Evolutionary conservation across 2,888 invertebrate species (phyloP).

Genomic region (Drosophila melanocephala): DNA sequence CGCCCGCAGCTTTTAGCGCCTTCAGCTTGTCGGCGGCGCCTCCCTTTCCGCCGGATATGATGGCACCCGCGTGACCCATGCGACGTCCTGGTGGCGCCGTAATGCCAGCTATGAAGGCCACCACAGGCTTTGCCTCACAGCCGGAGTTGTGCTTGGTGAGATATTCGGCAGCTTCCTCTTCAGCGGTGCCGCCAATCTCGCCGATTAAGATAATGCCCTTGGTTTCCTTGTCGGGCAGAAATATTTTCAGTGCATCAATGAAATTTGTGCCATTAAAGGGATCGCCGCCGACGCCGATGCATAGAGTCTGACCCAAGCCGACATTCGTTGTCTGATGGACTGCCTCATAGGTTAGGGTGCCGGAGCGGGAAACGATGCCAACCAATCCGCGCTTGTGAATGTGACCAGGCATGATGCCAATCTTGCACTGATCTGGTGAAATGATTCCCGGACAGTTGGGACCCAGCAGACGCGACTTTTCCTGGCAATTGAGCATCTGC

Average conservation of each 20-base stretch:
- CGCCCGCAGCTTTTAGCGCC: constrained; percentile 96
- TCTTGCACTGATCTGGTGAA: constrained; percentile 97
- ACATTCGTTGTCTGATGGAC: constrained; percentile 97
- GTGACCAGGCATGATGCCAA: constrained; percentile 99
- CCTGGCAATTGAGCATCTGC: constrained; percentile 92
- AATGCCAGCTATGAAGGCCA: constrained; percentile 98
- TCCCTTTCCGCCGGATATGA: constrained; percentile 99
- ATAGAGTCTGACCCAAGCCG: constrained; percentile 97
- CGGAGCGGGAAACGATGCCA: constrained; percentile 98
- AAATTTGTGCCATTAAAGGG: constrained; percentile 99
- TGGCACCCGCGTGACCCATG: constrained; percentile 99
- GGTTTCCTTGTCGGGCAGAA: constrained; percentile 96
- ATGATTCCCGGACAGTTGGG: constrained; percentile 99
- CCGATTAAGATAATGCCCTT: constrained; percentile 99
- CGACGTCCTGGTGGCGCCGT: constrained; percentile 98
- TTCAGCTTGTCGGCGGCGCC: constrained; percentile 98
- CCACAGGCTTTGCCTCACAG: constrained; percentile 97
- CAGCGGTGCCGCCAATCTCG: constrained; percentile 99
- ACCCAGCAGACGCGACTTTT: constrained; percentile 96
- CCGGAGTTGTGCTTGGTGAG: constrained; percentile 92
- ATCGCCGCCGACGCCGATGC: constrained; percentile 99
- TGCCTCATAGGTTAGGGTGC: constrained; percentile 99
- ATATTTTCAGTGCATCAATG: constrained; percentile 98
- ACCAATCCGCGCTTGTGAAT: constrained; percentile 96
- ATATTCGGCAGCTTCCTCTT: constrained; percentile 97